These are phyloP conservation scores for rat (Rattus norvegicus) DNA, from an alignment of 2,113 vertebrate genomes.

Conservation along the genomic window GRCr8 NC_086021.1:83973501-83974000, in stretches of 20 bases:
- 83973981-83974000: not conserved
- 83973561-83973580: not conserved
- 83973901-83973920: not conserved
- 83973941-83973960: not conserved
- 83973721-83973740: not conserved
- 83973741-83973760: no score
- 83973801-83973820: not conserved
- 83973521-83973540: not conserved
- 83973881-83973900: not conserved
- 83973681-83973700: not conserved
- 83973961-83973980: not conserved
- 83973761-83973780: not conserved
- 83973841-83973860: not conserved
- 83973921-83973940: not conserved
- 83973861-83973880: not conserved
- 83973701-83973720: not conserved
- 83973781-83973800: not conserved
- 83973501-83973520: not conserved
- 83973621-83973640: not conserved
- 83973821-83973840: not conserved
- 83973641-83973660: not conserved
- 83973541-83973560: not conserved
- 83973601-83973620: not conserved
- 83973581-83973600: not conserved
- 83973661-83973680: not conserved